Conservation (phyloP, 2,888 invertebrate species). For the Euplexia lucipara region DNA sequence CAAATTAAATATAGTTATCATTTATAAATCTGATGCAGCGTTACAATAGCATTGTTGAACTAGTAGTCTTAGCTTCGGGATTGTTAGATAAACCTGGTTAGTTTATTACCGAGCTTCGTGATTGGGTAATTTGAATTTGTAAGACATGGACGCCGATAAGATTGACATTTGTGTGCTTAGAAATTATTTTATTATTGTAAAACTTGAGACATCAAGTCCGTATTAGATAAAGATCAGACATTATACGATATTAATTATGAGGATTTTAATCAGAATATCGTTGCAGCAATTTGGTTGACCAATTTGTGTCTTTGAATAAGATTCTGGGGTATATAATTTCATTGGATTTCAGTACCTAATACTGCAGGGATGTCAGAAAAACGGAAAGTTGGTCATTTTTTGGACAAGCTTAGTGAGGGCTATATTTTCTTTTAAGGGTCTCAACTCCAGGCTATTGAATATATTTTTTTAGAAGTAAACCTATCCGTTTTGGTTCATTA, state of each 20-base stretch:
- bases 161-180: slow-evolving; percentile 20
- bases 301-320: not conserved
- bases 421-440: too few relatives aligned
- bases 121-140: slow-evolving; percentile 50
- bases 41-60: too few relatives aligned
- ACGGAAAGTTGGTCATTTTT: too few relatives aligned
- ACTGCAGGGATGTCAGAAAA: not conserved
- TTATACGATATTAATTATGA: slow-evolving; percentile 15
- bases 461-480: too few relatives aligned
- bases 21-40: too few relatives aligned
- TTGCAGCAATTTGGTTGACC: slow-evolving; percentile 7
- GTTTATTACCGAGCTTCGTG: slow-evolving; percentile 31
- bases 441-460: too few relatives aligned
- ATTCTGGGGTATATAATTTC: slow-evolving; percentile 8
- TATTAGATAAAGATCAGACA: slow-evolving; percentile 17
- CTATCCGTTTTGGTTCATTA: too few relatives aligned
- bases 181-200: slow-evolving; percentile 25
- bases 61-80: slow-evolving; percentile 33
- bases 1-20: too few relatives aligned
- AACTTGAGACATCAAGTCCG: slow-evolving; percentile 15
- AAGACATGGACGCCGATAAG: slow-evolving; percentile 17
- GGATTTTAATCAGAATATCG: slow-evolving; percentile 19
- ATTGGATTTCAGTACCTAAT: not conserved
- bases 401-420: too few relatives aligned
- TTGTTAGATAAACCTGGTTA: slow-evolving; percentile 30